phyloP scores from a whole-genome alignment of 1,140 invertebrate species.

The Heliothis virescens region DNA sequence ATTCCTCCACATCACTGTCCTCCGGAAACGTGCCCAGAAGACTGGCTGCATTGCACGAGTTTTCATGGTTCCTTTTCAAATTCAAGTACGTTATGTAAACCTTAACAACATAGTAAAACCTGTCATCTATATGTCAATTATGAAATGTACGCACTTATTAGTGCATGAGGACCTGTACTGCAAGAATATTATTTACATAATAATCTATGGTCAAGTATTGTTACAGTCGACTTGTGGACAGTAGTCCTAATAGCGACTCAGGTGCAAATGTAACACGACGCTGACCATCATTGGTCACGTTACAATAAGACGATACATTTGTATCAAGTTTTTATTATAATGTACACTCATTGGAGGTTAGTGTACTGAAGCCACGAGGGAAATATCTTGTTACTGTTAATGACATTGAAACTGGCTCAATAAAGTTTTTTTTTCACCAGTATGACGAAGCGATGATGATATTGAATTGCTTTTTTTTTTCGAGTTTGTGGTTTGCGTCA shows the following conservation, averaged over 20 bases:
- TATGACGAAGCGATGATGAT: neutral
- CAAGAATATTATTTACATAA: constrained; percentile 37
- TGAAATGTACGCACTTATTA: constrained; percentile 6
- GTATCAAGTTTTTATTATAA: constrained; percentile 47
- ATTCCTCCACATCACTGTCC: too few species aligned
- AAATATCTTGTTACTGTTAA: constrained; percentile 23
- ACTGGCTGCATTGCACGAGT: too few species aligned
- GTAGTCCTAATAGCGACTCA: constrained; percentile 34
- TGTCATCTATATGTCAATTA: constrained; percentile 7
- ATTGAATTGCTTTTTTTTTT: neutral
- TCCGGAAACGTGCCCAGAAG: too few species aligned
- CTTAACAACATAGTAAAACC: neutral
- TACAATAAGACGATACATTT: constrained; percentile 53
- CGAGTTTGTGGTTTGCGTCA: too few species aligned
- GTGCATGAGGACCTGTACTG: constrained; percentile 14
- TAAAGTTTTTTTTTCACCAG: neutral
- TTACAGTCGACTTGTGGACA: constrained; percentile 29
- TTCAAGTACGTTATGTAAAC: neutral
- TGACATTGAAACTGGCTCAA: constrained; percentile 15
- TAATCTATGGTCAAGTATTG: constrained; percentile 17
- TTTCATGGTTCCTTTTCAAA: neutral
- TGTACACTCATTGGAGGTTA: constrained; percentile 39
- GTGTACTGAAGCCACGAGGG: constrained; percentile 13
- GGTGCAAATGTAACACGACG: constrained; percentile 55
- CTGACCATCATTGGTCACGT: constrained; percentile 57